Percentiles rank a stretch among this genome's conserved stretches.
These are phyloP conservation scores for Drosophila arizonae DNA, from an alignment of 1,140 invertebrate genomes.

Conservation along the genomic window DNA sequence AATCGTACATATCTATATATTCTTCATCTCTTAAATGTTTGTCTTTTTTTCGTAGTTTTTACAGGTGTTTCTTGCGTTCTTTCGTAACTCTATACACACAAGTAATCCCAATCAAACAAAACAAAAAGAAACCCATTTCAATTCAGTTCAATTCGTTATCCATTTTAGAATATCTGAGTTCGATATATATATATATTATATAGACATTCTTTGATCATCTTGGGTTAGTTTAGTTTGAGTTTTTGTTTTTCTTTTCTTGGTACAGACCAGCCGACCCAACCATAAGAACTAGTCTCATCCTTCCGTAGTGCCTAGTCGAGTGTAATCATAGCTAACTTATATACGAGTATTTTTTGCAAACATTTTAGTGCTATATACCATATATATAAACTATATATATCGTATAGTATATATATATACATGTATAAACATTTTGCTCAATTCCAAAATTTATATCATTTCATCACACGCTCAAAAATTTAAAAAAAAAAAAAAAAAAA, in stretches of 20 bases:
- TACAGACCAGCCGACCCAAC: background rate
- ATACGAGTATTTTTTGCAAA: slow-evolving; percentile 14
- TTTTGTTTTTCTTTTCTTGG: background rate
- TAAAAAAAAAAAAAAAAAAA: slow-evolving; percentile 38
- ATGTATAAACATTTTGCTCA: slow-evolving; percentile 42
- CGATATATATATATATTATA: slow-evolving; percentile 20
- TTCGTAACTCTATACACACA: slow-evolving; percentile 40
- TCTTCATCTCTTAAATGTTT: slow-evolving; percentile 57
- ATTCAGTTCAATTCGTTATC: slow-evolving; percentile 31
- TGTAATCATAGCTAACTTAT: slow-evolving; percentile 26
- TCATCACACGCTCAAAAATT: slow-evolving; percentile 54
- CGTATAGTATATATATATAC: background rate
- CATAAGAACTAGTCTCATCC: slow-evolving; percentile 7
- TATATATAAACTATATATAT: background rate
- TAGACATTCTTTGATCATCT: slow-evolving; percentile 22
- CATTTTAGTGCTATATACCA: slow-evolving; percentile 24
- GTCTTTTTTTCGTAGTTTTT: slow-evolving; percentile 69
- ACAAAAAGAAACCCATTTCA: slow-evolving; percentile 11
- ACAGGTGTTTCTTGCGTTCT: slow-evolving; percentile 70
- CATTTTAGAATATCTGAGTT: slow-evolving; percentile 20
- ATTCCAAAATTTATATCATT: slow-evolving; percentile 65
- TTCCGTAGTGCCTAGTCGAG: slow-evolving; percentile 24
- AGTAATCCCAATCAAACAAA: slow-evolving; percentile 13
- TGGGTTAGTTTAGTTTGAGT: slow-evolving; percentile 11
- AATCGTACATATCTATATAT: slow-evolving; percentile 36